Percentiles rank a stretch among this genome's conserved stretches.
Conservation (phyloP, 2,797 vertebrate species). For the Saguinus oedipus region DNA sequence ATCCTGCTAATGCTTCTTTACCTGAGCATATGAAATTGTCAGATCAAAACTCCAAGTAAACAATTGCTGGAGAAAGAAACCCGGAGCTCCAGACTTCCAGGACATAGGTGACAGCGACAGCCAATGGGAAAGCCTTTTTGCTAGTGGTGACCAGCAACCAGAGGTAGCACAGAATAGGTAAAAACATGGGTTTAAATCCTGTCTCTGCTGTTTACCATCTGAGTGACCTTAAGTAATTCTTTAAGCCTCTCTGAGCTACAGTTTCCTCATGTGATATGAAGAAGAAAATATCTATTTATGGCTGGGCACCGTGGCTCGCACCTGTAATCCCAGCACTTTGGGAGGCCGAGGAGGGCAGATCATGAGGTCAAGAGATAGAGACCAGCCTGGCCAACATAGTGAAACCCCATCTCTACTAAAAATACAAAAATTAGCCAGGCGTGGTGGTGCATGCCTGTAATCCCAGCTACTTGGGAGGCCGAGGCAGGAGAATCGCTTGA, state of each 20-base stretch:
- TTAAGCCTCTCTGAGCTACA: slow-evolving; percentile 6
- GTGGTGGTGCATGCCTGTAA: too few species aligned
- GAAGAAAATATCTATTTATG: neutral
- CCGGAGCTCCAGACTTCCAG: neutral
- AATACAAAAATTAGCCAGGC: too few species aligned
- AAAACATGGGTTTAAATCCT: neutral
- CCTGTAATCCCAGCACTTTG: too few species aligned
- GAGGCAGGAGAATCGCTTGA: too few species aligned
- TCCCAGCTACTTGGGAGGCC: too few species aligned
- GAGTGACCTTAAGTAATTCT: neutral
- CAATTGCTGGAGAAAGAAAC: neutral
- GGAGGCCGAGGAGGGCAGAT: too few species aligned
- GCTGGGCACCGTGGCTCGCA: too few species aligned
- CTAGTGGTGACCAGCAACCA: neutral
- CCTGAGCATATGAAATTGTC: neutral
- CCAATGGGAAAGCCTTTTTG: neutral
- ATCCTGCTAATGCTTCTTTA: neutral
- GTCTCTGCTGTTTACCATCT: neutral
- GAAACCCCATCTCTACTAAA: too few species aligned
- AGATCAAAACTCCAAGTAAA: neutral
- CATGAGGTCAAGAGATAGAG: too few species aligned
- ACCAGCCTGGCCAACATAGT: too few species aligned
- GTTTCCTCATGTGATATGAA: neutral
- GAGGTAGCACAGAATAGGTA: neutral
- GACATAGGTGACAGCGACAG: neutral